Evolutionary conservation across 2,888 invertebrate genomes (phyloP), one percentile per base, ranked within the genome.

Genomic region (Ennomos fuscantarius): DNA sequence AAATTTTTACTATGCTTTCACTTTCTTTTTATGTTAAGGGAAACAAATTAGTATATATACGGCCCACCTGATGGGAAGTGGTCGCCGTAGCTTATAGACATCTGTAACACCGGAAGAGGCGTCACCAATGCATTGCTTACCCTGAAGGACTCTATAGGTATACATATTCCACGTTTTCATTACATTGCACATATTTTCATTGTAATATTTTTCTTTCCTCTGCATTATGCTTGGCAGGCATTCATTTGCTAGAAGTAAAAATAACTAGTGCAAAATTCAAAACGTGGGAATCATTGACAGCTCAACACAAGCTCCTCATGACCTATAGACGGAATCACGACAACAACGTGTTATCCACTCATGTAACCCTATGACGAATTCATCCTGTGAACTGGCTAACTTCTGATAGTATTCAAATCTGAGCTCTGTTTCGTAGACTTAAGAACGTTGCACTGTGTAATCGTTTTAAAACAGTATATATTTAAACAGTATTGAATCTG

Each of bases 341-440:
- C 78, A 76, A 72, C 74, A 74, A 81, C 85, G 84, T 84, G 85
- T 86, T 84, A 81, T 74, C 69, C 75, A 81, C 79, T 83, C 83
- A 78, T 84, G 84, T 83, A 78, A 74, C 74, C 74, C 76, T 83
- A 82, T 86, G 87, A 87, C 80, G 82, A 86, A 78, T 85, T 78
- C 84, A 86, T 87, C 82, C 73, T 76, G 68, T 70, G 66, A 58
- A 63, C 51, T 48, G 47, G 55, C 41, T 5, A 31, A 57, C 40
- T 36, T 51, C 36, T 60, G 34, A 5, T 55, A 61, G 44, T 15
- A 24, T 24, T 24, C 49, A 12, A 83, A 69, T 75, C 55, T 67
- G 50, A 69, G 69, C 76, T 67, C 73, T 87, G 74, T 62, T 35
- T 1, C 52, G 1, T 52, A 10, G 55, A 8, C 34, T 49, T 77